Evolutionary conservation across 1,140 invertebrate genomes (phyloP), one percentile per base, ranked within the genome.

Genomic region (Agraylea sexmaculata): DNA sequence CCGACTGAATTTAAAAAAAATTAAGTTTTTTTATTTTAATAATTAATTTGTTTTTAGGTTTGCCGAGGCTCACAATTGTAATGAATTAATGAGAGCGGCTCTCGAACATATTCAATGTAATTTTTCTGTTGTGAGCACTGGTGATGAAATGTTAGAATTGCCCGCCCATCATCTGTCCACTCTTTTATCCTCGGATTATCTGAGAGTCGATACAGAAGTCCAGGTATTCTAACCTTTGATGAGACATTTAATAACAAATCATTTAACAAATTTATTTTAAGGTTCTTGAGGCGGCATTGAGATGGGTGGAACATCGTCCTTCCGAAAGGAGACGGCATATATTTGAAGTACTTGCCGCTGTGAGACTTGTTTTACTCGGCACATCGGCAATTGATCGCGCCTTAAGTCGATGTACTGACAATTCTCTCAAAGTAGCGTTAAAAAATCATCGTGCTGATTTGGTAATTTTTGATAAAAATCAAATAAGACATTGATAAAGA

Each of bases 111-210:
- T 94, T 52, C 75, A 87, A 65, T 73, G 80, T 51, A 78, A 94
- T 69, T 96, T 95, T 72, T 79, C 84, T 53, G 73, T 83, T 65
- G 78, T 83, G 28, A 74, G 68, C 41, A 60, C 52, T 47, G 89
- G 91, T 59, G 90, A 94, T 57, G 91, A 96, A 68, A 86, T 93
- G 58, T 68, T 87, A 45, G 86, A 91, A 50, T 64, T 92, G 31
- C 83, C 85, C 19, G 76, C 85, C 53, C 78, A 85, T 51, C 74
- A 86, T 55, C 63, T 95, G 37, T 72, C 83, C 42, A 76, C 75
- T 50, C 78, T 87, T 51, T 65, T 96, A 15, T 77, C 79, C 51
- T 90, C 87, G 44, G 91, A 96, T 67, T 75, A 87, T 56, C 69
- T 96, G 33, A 80, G 83, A 56, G 84, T 96, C 34, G 83, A 90